These are phyloP conservation scores for Nasonovia ribisnigri DNA, from an alignment of 2,888 invertebrate genomes.

Conservation along the genomic window DNA sequence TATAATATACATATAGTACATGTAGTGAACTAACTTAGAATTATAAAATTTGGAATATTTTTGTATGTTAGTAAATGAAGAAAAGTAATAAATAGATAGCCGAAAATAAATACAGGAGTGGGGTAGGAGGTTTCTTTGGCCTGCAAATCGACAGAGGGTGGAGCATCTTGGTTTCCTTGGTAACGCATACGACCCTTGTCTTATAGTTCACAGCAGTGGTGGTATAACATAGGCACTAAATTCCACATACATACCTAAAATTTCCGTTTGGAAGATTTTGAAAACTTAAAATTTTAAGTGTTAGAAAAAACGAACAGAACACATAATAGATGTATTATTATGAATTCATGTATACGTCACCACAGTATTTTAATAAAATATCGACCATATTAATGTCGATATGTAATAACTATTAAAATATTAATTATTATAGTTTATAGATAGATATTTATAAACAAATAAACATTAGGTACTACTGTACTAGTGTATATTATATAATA, in stretches of 20 bases:
- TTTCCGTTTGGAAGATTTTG: not conserved
- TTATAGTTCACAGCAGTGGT: not conserved
- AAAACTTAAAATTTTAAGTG: constrained; percentile 16
- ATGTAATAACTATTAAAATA: not conserved
- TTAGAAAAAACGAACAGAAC: not conserved
- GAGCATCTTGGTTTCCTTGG: constrained; percentile 63
- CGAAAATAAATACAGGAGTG: constrained; percentile 29
- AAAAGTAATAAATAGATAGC: constrained; percentile 33
- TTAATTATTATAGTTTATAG: not conserved
- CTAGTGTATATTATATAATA: not conserved
- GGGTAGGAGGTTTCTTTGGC: constrained; percentile 49
- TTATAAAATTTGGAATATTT: not conserved
- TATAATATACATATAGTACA: not conserved
- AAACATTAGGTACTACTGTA: not conserved
- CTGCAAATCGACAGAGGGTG: constrained; percentile 54
- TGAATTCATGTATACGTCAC: not conserved
- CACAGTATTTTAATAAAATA: not conserved
- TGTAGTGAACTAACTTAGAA: not conserved
- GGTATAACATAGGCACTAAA: constrained; percentile 35
- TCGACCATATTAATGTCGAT: not conserved
- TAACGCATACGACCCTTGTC: constrained; percentile 48
- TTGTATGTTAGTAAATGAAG: constrained; percentile 5
- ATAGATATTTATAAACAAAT: not conserved
- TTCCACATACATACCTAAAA: constrained; percentile 17
- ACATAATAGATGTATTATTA: not conserved